Conservation (phyloP, 2,797 vertebrate species). For the Parambassis ranga region DNA sequence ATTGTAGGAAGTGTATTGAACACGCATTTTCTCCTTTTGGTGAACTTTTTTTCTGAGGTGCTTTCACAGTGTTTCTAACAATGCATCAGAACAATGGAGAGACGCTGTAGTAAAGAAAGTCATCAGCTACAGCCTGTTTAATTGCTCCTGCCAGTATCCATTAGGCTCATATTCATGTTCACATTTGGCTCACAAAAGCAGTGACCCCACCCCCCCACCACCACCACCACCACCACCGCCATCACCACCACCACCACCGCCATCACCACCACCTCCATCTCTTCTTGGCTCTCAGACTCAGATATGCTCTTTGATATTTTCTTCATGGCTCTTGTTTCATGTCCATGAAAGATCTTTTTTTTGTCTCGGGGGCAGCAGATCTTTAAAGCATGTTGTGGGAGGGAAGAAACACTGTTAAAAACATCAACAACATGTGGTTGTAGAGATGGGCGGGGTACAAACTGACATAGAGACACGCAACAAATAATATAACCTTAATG, state of each 20-base stretch:
- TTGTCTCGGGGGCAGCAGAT: constrained; percentile 37
- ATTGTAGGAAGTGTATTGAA: neutral
- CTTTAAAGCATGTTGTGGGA: constrained; percentile 43
- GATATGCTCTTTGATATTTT: constrained; percentile 72
- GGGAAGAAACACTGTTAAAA: constrained; percentile 32
- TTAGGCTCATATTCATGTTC: constrained; percentile 42
- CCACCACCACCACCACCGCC: no score
- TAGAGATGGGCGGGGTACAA: neutral
- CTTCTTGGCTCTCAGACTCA: constrained; percentile 45
- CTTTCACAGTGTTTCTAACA: neutral
- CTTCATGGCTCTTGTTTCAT: constrained; percentile 48
- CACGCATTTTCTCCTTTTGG: neutral
- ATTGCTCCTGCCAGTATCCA: constrained; percentile 16
- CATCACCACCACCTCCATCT: no score
- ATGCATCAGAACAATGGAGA: constrained; percentile 7
- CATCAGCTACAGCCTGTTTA: constrained; percentile 12
- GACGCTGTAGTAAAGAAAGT: neutral
- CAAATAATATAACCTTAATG: no score
- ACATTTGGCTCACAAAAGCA: constrained; percentile 48
- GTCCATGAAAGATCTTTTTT: constrained; percentile 47
- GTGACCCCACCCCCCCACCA: no score
- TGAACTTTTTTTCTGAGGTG: neutral
- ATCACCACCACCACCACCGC: no score
- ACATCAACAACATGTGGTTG: constrained; percentile 17
- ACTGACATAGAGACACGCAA: neutral